A percentile compares a stretch with the other conserved stretches of the same genome.
phyloP scores from a whole-genome alignment of 2,888 invertebrate species.

The Oegoconia quadripuncta region DNA sequence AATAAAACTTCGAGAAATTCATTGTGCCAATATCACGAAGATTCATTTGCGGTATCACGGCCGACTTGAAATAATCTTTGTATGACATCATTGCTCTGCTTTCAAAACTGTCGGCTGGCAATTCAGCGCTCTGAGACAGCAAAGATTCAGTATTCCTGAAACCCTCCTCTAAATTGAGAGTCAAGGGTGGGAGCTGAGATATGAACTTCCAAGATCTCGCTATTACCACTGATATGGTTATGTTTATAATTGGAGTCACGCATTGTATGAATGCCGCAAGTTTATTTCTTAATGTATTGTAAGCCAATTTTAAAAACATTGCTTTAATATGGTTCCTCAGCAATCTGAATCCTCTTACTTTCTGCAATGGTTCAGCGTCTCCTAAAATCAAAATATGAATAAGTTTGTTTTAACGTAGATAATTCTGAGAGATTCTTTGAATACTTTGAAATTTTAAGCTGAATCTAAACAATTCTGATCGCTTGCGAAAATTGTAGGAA shows the following conservation, averaged over 20 bases:
- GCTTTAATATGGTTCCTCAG: constrained; percentile 65
- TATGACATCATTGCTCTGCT: constrained; percentile 47
- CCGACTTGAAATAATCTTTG: constrained; percentile 53
- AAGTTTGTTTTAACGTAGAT: too few species aligned
- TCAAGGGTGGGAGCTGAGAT: constrained; percentile 79
- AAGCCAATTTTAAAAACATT: constrained; percentile 64
- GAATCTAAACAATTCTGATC: too few species aligned
- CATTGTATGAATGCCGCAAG: constrained; percentile 62
- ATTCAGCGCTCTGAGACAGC: constrained; percentile 40
- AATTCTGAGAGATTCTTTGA: too few species aligned
- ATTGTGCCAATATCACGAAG: constrained; percentile 52
- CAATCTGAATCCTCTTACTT: constrained; percentile 58
- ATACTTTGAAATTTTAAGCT: too few species aligned
- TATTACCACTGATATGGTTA: constrained; percentile 61
- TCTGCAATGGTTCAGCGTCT: constrained; percentile 51
- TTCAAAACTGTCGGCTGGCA: constrained; percentile 44
- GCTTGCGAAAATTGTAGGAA: too few species aligned
- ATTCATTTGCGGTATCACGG: constrained; percentile 41
- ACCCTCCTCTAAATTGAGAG: constrained; percentile 70
- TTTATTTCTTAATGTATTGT: constrained; percentile 61
- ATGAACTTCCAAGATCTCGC: constrained; percentile 69
- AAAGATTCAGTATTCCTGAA: constrained; percentile 56
- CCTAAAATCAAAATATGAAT: constrained; percentile 35
- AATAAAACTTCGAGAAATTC: constrained; percentile 58
- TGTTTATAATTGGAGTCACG: constrained; percentile 64